Evolutionary conservation across 2,888 invertebrate species (phyloP), one percentile per base, ranked within the genome.

Genomic region (Dryobotodes eremita): DNA sequence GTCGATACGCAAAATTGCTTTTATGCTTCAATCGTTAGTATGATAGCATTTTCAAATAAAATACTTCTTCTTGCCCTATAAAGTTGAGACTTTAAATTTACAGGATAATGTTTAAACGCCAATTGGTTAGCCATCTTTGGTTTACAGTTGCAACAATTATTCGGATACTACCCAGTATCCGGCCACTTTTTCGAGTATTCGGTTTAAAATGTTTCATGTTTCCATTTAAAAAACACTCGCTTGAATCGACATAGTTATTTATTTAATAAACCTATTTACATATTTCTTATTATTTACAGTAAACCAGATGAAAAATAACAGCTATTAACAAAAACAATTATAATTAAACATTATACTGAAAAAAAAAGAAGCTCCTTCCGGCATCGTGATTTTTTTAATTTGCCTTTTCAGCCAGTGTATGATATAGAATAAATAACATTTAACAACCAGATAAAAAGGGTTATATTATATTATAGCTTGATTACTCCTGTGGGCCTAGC

Each of bases 261-360:
- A 86, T 87, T 88, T 50, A 87, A 75, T 86, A 87, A 87, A 82
- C 59, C 75, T 86, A 82, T 86, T 84, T 76, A 87, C 86, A 85
- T 79, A 79, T 61, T 69, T 62, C 55, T 77, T 86, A 85, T 36
- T 82, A 86, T 87, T 79, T 85, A 86, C 88, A 86, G 23, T 77
- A 78, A 84, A 83, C 75, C 66, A 77, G 66, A 50, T 66, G 13
- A 68, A 71, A 64, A 82, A 42, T 77, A 86, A 69, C 48, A 85
- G 26, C 71, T 81, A 66, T 72, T 55, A 83, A 83, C 82, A 82
- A 83, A 83, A 83, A 86, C 83, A 66, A 73, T 57, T 64, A 50
- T 48, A 69, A 26, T 48, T 59, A 53, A 61, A 82, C 50, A 72
- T 66, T 48, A 59, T 66, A 72, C 64, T 73, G 74, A 75, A 69